Conservation (phyloP, 2,113 vertebrate species). For the Oophaga pumilio region DNA sequence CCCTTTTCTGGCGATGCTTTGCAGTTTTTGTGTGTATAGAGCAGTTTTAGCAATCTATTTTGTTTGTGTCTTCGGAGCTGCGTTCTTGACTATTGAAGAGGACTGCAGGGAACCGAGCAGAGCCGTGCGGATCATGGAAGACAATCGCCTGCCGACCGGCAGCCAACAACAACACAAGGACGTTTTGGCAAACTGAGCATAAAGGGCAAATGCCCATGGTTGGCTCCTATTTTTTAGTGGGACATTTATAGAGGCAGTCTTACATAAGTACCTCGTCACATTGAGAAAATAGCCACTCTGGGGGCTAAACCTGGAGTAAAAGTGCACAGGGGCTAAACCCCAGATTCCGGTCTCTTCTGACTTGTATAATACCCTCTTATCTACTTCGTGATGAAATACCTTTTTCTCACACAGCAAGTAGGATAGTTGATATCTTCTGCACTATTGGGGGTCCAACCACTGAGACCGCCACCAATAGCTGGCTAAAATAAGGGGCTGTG, state of each 20-base stretch:
- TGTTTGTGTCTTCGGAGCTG: conserved; percentile 3
- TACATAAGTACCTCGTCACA: too few species aligned
- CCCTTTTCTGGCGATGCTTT: neutral
- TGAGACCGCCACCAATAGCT: too few species aligned
- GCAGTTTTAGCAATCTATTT: neutral
- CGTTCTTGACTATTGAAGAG: conserved; percentile 8
- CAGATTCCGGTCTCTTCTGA: too few species aligned
- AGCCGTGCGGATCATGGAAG: neutral
- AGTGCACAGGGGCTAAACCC: neutral
- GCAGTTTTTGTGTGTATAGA: neutral
- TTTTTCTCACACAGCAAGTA: too few species aligned
- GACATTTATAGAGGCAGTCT: too few species aligned
- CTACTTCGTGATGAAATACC: too few species aligned
- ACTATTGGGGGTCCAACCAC: too few species aligned
- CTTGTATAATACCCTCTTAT: too few species aligned
- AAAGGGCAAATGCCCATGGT: neutral
- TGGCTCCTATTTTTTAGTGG: neutral
- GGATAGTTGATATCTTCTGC: too few species aligned
- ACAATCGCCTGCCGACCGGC: neutral
- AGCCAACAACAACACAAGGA: conserved; percentile 9
- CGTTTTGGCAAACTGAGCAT: neutral
- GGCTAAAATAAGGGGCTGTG: too few species aligned
- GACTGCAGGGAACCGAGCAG: conserved; percentile 1
- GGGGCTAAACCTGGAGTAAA: neutral
- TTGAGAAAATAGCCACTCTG: neutral